Percentiles rank a stretch among this genome's conserved stretches.
phyloP scores from a whole-genome alignment of 2,888 invertebrate genomes.

The Sussaba pulchella region DNA sequence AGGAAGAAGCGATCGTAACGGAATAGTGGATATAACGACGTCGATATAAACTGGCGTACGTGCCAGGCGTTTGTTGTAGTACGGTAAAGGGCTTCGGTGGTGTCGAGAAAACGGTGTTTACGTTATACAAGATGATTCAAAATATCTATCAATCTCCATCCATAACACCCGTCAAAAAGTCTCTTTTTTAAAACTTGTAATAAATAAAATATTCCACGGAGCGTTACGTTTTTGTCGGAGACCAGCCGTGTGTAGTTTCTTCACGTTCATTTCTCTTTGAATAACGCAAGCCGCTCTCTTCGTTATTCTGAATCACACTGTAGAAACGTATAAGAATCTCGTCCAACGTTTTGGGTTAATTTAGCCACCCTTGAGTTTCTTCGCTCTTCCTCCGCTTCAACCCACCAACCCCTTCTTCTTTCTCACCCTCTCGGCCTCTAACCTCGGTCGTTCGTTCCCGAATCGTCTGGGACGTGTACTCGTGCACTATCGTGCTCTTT shows the following conservation, averaged over 20 bases:
- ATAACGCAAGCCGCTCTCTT: too few relatives aligned
- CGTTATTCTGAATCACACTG: too few relatives aligned
- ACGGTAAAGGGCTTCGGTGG: slow-evolving; percentile 2
- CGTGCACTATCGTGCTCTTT: slow-evolving; percentile 1
- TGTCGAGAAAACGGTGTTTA: slow-evolving; percentile 36
- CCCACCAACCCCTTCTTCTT: too few relatives aligned
- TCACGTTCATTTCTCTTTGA: too few relatives aligned
- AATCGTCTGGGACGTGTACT: slow-evolving; percentile 9
- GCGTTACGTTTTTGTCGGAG: too few relatives aligned
- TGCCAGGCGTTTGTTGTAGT: slow-evolving; percentile 21
- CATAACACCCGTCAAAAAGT: too few relatives aligned
- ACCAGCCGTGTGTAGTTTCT: too few relatives aligned
- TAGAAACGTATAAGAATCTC: slow-evolving; percentile 29
- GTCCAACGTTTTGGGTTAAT: slow-evolving; percentile 50
- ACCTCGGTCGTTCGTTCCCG: slow-evolving; percentile 7
- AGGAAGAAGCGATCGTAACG: not conserved
- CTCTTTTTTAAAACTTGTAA: too few relatives aligned
- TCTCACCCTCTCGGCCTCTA: not conserved
- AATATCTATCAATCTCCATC: too few relatives aligned
- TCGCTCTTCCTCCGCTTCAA: slow-evolving; percentile 18
- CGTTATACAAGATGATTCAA: too few relatives aligned
- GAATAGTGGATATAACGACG: slow-evolving; percentile 19
- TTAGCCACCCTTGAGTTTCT: slow-evolving; percentile 26
- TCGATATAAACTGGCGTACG: slow-evolving; percentile 49
- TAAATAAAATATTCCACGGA: too few relatives aligned